phyloP scores from a whole-genome alignment of 2,888 invertebrate genomes.

The Hymenopus coronatus region DNA sequence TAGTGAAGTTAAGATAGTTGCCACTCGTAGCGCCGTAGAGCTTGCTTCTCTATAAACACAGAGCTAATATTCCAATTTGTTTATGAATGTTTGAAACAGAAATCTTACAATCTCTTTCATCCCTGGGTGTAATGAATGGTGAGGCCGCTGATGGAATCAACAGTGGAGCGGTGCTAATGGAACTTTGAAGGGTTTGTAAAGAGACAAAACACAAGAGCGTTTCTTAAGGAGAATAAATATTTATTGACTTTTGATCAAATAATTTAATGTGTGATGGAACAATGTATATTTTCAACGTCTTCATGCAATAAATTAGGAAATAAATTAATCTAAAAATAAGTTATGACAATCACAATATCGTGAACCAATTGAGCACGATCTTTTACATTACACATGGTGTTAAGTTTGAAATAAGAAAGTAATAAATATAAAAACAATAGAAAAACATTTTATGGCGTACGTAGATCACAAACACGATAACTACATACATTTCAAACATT shows the following conservation, averaged over 20 bases:
- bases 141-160: no score
- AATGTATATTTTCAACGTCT: not conserved
- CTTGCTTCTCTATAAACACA: no score
- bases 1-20: no score
- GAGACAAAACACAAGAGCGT: not conserved
- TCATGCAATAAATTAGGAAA: slow-evolving; percentile 4
- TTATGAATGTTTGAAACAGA: no score
- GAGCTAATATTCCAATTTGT: no score
- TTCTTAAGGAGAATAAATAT: slow-evolving; percentile 1
- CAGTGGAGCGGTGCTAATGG: not conserved
- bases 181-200: not conserved
- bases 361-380: not conserved
- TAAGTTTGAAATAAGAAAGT: not conserved
- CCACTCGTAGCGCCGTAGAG: no score
- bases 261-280: not conserved
- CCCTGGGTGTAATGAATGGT: no score
- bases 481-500: not conserved
- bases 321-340: slow-evolving; percentile 10
- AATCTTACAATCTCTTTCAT: no score
- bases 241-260: slow-evolving; percentile 1
- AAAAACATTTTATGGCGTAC: not conserved
- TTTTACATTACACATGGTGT: not conserved
- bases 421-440: not conserved
- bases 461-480: not conserved
- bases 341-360: not conserved